Percentiles rank a stretch among this genome's conserved stretches.
Evolutionary conservation across 2,797 vertebrate species (phyloP).

Genomic region (Propithecus deckenii): DNA sequence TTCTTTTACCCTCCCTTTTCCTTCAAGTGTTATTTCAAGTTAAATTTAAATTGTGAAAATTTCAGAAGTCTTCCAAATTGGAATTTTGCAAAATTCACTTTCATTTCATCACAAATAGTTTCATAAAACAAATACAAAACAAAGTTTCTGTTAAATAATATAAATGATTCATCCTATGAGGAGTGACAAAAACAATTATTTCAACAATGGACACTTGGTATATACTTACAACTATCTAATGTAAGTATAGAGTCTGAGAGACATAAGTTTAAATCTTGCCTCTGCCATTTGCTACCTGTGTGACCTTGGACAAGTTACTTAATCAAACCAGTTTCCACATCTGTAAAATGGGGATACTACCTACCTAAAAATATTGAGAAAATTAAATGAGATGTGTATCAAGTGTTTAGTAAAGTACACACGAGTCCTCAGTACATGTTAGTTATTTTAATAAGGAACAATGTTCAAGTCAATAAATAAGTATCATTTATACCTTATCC

Average conservation of each 20-base stretch:
- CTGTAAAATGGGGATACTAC: background rate
- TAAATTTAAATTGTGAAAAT: slow-evolving; percentile 30
- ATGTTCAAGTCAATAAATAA: background rate
- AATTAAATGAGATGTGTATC: background rate
- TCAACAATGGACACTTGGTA: background rate
- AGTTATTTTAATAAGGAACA: background rate
- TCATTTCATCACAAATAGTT: background rate
- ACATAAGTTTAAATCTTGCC: background rate
- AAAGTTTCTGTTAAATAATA: background rate
- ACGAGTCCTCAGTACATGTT: background rate
- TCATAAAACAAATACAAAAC: slow-evolving; percentile 34
- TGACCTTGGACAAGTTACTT: background rate
- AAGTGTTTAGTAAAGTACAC: background rate
- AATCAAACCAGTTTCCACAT: background rate
- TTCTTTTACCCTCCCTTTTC: background rate
- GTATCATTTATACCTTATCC: background rate
- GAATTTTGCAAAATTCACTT: slow-evolving; percentile 47
- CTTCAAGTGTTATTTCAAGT: slow-evolving; percentile 6
- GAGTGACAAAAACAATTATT: background rate
- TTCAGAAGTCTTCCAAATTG: slow-evolving; percentile 31
- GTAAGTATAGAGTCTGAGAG: background rate
- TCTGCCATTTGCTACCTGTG: background rate
- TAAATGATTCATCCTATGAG: background rate
- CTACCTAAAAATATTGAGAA: background rate
- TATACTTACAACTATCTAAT: background rate